phyloP scores from a whole-genome alignment of 2,113 vertebrate genomes.

The Stigmatopora argus region DNA sequence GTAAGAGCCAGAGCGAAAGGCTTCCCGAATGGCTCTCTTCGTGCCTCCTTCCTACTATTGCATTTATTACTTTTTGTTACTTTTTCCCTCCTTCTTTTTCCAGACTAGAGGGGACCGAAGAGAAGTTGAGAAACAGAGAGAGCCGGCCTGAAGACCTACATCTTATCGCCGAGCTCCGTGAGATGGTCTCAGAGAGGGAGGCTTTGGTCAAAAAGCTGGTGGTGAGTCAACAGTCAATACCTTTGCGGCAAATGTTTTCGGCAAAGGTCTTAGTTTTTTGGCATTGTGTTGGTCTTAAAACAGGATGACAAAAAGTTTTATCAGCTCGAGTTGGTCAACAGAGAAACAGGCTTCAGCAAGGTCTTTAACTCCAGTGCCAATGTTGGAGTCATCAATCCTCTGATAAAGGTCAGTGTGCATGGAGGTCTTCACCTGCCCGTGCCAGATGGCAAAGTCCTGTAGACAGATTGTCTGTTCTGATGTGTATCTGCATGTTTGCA shows the following conservation, averaged over 20 bases:
- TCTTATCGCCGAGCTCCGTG: conserved; percentile 87
- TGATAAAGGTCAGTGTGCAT: conserved; percentile 85
- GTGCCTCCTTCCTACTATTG: no score
- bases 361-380: conserved; percentile 95
- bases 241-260: neutral
- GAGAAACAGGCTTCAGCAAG: conserved; percentile 97
- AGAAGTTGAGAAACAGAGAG: conserved; percentile 89
- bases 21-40: neutral
- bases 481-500: neutral
- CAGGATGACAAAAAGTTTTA: conserved; percentile 99
- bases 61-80: neutral
- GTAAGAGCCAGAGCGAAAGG: conserved; percentile 69
- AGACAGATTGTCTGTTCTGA: neutral
- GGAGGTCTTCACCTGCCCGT: conserved; percentile 1
- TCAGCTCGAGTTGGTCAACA: conserved; percentile 96
- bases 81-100: neutral
- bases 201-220: conserved; percentile 95
- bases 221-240: conserved; percentile 66
- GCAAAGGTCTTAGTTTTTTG: neutral
- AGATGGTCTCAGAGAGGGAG: conserved; percentile 90
- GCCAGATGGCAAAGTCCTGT: neutral
- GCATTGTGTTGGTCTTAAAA: conserved; percentile 25
- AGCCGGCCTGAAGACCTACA: conserved; percentile 90
- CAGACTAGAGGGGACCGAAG: conserved; percentile 95
- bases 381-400: conserved; percentile 95